Evolutionary conservation across 2,113 vertebrate species (phyloP).

Genomic region (Stigmatopora argus): DNA sequence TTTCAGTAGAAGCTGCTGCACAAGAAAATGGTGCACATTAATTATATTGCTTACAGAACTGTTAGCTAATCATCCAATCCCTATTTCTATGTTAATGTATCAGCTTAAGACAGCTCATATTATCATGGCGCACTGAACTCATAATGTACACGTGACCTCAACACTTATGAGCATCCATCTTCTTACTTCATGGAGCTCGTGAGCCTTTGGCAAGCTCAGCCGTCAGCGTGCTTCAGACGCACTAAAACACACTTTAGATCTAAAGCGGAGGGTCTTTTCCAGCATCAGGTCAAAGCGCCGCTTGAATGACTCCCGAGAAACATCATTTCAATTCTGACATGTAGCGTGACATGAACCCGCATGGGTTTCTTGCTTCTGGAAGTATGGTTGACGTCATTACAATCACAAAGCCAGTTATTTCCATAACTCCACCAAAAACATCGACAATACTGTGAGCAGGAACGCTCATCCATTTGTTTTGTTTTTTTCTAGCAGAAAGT

Average conservation of each 20-base stretch:
- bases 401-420: not conserved
- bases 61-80: too few species aligned
- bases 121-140: not conserved
- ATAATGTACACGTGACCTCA: not conserved
- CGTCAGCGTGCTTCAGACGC: conserved; percentile 53
- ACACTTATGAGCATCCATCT: not conserved
- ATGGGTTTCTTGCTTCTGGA: not conserved
- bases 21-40: not conserved
- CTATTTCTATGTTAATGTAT: not conserved
- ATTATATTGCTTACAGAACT: not conserved
- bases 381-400: not conserved
- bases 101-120: not conserved
- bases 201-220: conserved; percentile 65
- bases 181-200: conserved; percentile 22
- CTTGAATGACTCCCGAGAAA: conserved; percentile 34
- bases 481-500: conserved; percentile 14
- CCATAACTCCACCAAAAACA: not conserved
- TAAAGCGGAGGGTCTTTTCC: conserved; percentile 55
- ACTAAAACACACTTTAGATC: conserved; percentile 59
- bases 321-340: conserved; percentile 11
- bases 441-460: not conserved
- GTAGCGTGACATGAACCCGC: conserved; percentile 11
- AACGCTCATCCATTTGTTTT: conserved; percentile 7
- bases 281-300: conserved; percentile 6
- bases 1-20: not conserved